Conservation (phyloP, 2,797 vertebrate species). For the Tadarida brasiliensis region DNA sequence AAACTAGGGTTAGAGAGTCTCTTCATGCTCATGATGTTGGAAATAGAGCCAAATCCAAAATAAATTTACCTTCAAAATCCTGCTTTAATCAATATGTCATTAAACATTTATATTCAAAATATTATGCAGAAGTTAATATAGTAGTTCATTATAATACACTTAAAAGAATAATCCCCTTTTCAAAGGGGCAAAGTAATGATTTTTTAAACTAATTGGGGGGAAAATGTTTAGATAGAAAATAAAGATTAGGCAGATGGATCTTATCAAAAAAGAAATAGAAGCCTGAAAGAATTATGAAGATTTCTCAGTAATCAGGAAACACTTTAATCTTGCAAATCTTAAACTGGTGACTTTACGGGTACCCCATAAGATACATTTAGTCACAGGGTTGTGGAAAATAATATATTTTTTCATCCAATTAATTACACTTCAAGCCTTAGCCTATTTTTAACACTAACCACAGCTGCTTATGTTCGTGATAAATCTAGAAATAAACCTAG, state of each 20-base stretch:
- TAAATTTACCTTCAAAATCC: not conserved
- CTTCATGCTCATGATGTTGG: not conserved
- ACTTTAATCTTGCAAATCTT: not conserved
- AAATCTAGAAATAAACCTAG: slow-evolving; percentile 77
- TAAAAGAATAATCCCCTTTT: slow-evolving; percentile 12
- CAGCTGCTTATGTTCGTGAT: slow-evolving; percentile 64
- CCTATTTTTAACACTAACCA: slow-evolving; percentile 80
- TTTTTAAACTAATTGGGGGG: not conserved
- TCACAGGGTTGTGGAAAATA: slow-evolving; percentile 55
- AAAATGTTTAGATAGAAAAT: slow-evolving; percentile 31
- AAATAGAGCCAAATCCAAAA: slow-evolving; percentile 49
- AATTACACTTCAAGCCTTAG: slow-evolving; percentile 79
- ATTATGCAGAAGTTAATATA: not conserved
- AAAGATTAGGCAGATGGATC: not conserved
- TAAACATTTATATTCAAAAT: slow-evolving; percentile 40
- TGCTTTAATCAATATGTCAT: not conserved
- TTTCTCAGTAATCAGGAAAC: slow-evolving; percentile 50
- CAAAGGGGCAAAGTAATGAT: not conserved
- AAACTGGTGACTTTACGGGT: not conserved
- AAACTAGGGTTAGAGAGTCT: not conserved
- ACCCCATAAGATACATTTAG: slow-evolving; percentile 63
- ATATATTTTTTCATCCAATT: slow-evolving; percentile 69
- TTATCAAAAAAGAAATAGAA: slow-evolving; percentile 53
- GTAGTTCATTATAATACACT: not conserved
- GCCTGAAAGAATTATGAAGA: not conserved